These are phyloP conservation scores for Cantharis nigra DNA, from an alignment of 2,888 invertebrate species.

Conservation along the genomic window DNA sequence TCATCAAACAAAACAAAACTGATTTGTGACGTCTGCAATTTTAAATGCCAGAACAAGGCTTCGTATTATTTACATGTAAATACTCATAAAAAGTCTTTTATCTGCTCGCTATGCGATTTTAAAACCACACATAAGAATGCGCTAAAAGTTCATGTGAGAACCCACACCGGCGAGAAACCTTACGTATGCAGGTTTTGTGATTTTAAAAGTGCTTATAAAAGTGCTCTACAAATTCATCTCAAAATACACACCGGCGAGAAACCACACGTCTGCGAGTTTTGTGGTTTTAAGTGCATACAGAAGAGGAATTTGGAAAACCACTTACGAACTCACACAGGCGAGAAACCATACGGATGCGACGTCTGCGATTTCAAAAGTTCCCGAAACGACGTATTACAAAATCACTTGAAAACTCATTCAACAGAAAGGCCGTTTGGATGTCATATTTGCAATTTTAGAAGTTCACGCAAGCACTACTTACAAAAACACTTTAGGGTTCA, in stretches of 20 bases:
- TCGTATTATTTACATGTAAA: background rate
- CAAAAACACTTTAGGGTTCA: background rate
- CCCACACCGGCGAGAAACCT: background rate
- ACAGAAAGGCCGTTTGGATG: background rate
- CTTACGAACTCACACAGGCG: background rate
- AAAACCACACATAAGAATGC: background rate
- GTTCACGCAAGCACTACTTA: background rate
- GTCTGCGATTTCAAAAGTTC: background rate
- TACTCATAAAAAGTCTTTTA: background rate
- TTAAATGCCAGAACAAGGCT: background rate
- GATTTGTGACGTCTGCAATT: background rate
- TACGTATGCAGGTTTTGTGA: background rate
- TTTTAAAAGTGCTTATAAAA: background rate
- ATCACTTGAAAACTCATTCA: background rate
- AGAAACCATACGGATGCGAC: background rate
- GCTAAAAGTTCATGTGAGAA: background rate
- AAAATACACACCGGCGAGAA: background rate
- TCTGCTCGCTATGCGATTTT: background rate
- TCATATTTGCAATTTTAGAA: background rate
- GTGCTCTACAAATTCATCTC: background rate
- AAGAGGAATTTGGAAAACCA: background rate
- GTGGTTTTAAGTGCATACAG: background rate
- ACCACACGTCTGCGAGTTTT: background rate
- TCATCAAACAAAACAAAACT: background rate
- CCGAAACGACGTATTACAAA: background rate